Evolutionary conservation across 53 echinoderm and acorn worm species (phyloP).

Genomic region (Astropecten irregularis): DNA sequence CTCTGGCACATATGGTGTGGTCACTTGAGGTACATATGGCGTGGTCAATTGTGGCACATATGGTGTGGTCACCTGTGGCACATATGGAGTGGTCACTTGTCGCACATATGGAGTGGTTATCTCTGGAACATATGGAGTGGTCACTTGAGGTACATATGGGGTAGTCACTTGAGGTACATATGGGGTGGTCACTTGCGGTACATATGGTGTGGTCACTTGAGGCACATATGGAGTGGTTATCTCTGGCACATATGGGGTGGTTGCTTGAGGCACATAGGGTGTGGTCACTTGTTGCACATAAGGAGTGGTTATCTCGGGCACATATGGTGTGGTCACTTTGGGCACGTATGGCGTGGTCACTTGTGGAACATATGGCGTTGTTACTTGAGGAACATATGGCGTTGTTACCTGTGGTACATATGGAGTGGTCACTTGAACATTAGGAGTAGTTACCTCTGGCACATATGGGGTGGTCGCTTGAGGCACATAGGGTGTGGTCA

Average conservation of each 20-base stretch:
- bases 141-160: too few relatives aligned
- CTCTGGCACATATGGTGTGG: slow-evolving; percentile 7
- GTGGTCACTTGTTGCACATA: not conserved
- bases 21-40: not conserved
- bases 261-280: not conserved
- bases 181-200: not conserved
- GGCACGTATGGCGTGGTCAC: not conserved
- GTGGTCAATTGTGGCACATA: not conserved
- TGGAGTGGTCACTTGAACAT: not conserved
- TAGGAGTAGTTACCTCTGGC: not conserved
- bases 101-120: not conserved
- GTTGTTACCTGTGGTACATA: not conserved
- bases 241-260: not conserved
- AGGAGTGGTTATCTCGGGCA: not conserved
- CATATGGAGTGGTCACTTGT: not conserved
- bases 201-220: slow-evolving; percentile 3
- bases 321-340: not conserved
- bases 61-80: not conserved
- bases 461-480: not conserved
- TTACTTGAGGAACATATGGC: not conserved
- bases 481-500: not conserved
- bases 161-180: slow-evolving; percentile 1
- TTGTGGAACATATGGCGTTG: not conserved
- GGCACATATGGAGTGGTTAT: not conserved
- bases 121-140: not conserved